phyloP scores from a whole-genome alignment of 2,113 vertebrate genomes.

The Bufo gargarizans region DNA sequence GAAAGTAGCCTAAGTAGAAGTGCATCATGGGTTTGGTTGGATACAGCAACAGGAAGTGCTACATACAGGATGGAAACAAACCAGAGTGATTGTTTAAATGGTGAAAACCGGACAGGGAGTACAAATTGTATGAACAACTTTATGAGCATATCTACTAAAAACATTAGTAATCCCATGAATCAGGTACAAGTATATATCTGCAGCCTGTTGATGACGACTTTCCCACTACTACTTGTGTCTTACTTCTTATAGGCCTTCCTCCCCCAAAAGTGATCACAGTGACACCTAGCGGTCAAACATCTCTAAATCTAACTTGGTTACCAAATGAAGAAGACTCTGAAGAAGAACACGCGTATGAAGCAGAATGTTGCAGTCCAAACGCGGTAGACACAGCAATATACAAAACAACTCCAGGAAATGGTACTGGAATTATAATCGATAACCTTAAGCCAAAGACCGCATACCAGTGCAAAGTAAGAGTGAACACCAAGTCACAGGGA shows the following conservation, averaged over 20 bases:
- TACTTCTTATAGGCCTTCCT: constrained; percentile 76
- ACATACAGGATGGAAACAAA: too few species aligned
- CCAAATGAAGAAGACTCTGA: constrained; percentile 67
- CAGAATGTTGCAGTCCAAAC: constrained; percentile 72
- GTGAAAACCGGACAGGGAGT: too few species aligned
- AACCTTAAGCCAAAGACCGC: constrained; percentile 77
- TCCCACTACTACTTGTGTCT: constrained; percentile 31
- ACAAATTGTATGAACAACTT: too few species aligned
- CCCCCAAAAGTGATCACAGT: constrained; percentile 78
- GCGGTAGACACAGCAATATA: constrained; percentile 60
- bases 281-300: constrained; percentile 76
- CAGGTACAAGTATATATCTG: too few species aligned
- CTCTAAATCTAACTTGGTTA: constrained; percentile 82
- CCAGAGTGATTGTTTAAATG: too few species aligned
- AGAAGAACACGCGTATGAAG: constrained; percentile 77
- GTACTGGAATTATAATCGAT: constrained; percentile 71
- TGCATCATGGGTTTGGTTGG: too few species aligned
- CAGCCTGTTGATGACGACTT: not conserved
- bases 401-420: constrained; percentile 73
- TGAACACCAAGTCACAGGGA: constrained; percentile 75
- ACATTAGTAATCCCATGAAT: too few species aligned
- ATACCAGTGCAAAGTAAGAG: constrained; percentile 78
- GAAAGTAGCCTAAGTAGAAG: too few species aligned
- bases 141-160: too few species aligned
- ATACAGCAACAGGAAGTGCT: too few species aligned